These are phyloP conservation scores for Melanerpes aurifrons DNA, from an alignment of 2,113 vertebrate species.

Conservation along the genomic window DNA sequence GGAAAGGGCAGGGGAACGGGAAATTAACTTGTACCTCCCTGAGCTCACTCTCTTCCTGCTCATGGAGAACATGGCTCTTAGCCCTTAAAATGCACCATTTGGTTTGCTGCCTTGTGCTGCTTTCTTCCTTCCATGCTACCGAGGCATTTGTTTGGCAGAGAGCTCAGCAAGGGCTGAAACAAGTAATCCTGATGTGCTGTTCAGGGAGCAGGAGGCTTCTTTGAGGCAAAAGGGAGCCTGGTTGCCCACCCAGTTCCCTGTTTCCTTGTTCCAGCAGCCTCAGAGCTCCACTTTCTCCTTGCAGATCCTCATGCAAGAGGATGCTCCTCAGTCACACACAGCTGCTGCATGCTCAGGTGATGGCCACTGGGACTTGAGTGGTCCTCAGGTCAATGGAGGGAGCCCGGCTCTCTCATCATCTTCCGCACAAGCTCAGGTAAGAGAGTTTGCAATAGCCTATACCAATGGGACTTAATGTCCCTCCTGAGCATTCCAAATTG, in stretches of 20 bases:
- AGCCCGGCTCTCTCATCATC: not conserved
- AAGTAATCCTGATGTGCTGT: not conserved
- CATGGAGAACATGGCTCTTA: not conserved
- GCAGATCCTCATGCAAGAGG: not conserved
- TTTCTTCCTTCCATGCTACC: not conserved
- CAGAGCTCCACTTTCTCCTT: not conserved
- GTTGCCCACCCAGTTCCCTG: not conserved
- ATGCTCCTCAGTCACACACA: not conserved
- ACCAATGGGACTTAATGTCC: not conserved
- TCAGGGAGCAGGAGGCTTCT: not conserved
- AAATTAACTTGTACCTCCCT: not conserved
- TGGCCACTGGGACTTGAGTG: not conserved
- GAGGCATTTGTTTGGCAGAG: not conserved
- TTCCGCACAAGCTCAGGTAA: conserved; percentile 22
- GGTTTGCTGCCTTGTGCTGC: not conserved
- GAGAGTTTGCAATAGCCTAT: not conserved
- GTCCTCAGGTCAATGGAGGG: not conserved
- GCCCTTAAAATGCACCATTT: not conserved
- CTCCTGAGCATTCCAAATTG: not conserved
- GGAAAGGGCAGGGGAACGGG: not conserved
- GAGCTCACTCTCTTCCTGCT: not conserved
- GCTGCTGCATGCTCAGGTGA: not conserved
- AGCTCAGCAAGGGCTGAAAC: not conserved
- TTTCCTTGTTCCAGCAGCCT: not conserved
- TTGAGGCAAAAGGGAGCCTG: not conserved